Evolutionary conservation across 1,140 invertebrate genomes (phyloP).

Genomic region (Danaus melanippus): DNA sequence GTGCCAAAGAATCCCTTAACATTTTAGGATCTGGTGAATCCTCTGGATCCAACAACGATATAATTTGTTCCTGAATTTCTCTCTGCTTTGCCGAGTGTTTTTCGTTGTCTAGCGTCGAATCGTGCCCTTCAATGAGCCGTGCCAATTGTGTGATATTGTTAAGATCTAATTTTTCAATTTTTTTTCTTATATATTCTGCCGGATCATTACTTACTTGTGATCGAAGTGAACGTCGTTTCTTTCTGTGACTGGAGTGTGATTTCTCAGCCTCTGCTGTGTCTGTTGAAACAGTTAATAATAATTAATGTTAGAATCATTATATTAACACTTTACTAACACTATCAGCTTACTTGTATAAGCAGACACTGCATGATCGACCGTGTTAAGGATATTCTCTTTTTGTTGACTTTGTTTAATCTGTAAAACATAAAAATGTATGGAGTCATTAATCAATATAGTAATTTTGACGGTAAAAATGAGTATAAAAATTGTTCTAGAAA

Average conservation of each 20-base stretch:
- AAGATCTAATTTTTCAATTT: constrained; percentile 55
- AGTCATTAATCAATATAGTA: background rate
- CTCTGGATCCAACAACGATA: constrained; percentile 50
- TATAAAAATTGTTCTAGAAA: no score
- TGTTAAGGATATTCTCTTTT: constrained; percentile 44
- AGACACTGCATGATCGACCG: constrained; percentile 37
- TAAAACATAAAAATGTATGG: constrained; percentile 15
- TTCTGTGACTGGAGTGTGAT: constrained; percentile 49
- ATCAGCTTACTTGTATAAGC: constrained; percentile 50
- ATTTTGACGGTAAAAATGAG: no score
- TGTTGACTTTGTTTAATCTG: constrained; percentile 56
- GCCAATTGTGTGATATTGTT: constrained; percentile 54
- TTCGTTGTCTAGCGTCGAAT: constrained; percentile 27
- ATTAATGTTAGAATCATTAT: no score
- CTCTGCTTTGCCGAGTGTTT: constrained; percentile 39
- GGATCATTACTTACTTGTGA: constrained; percentile 63
- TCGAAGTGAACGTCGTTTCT: constrained; percentile 45
- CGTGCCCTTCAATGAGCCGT: constrained; percentile 49
- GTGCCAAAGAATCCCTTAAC: constrained; percentile 39
- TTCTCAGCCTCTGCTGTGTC: constrained; percentile 52
- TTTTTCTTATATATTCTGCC: constrained; percentile 51
- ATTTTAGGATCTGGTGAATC: constrained; percentile 46
- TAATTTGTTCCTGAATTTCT: constrained; percentile 51
- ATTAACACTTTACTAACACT: background rate
- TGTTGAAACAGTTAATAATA: constrained; percentile 14